Base-by-base conservation (phyloP, 2,888 invertebrate species). In the Altica lythri region DNA sequence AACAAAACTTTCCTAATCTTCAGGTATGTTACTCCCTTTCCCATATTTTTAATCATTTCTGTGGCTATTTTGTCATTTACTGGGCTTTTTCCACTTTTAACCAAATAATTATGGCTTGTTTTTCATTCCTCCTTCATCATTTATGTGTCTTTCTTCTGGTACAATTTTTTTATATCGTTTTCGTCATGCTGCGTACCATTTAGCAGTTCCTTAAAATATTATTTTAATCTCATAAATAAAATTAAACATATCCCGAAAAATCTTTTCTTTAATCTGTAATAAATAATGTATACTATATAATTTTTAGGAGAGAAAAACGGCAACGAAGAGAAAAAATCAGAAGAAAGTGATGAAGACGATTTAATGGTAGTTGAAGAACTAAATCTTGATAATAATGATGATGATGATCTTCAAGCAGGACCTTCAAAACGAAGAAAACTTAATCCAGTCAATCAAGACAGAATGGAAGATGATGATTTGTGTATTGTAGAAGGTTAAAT, bases 401-500 rank as follows among this genome's bases (percentile, higher is more conserved):
- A 60, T 30, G 69, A 72, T 44, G 75, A 75, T 65, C 74, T 73
- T 17, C 72, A 73, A 60, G 75, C 74, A 63, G 76, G 76, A 5
- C 71, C 75, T 4, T 76, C 76, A 6, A 74, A 73, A 54, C 68
- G 66, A 45, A 69, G 72, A 35, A 73, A 72, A 59, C 54, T 72
- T 3, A 67, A 73, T 53, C 67, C 70, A 13, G 45, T 52, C 6
- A 35, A 38, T 9, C 59, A 59, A 13, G 42, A 47, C 13, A 27
- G 17, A 2, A 46, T 48, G 16, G 53, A 53, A 8, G 62, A 61
- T 18, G 61, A 59, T 50, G 60, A 60, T 55, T 32, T 61, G 27
- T 57, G 52, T 27, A 42, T 61, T 32, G 38, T 61, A 22, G 59
- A 61, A 19, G 17, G 14, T 44, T 61, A 49, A 59, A n/a, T n/a